These are phyloP conservation scores for Mobula birostris DNA, from an alignment of 2,113 vertebrate genomes.

Conservation along the genomic window DNA sequence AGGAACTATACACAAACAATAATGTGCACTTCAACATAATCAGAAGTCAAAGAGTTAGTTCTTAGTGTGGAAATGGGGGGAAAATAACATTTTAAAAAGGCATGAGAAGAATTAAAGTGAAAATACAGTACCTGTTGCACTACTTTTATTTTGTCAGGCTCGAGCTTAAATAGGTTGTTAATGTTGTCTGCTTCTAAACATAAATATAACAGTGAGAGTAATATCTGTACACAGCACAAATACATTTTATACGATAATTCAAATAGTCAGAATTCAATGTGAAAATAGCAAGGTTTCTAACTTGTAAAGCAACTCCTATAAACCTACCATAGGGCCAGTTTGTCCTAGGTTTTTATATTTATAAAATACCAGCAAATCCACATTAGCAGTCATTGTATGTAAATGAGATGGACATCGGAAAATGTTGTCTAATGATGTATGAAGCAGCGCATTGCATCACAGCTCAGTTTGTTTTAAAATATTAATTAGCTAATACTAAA, in stretches of 20 bases:
- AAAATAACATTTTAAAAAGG: not conserved
- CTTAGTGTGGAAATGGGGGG: not conserved
- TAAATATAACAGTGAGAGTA: not conserved
- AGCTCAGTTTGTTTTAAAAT: not conserved
- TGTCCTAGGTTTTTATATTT: too few species aligned
- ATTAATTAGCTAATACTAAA: not conserved
- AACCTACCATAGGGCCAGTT: not conserved
- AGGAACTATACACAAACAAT: not conserved
- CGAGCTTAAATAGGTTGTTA: slow-evolving; percentile 72
- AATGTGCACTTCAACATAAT: not conserved
- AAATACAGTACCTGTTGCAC: slow-evolving; percentile 69
- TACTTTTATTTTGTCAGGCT: slow-evolving; percentile 67
- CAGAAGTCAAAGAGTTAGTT: not conserved
- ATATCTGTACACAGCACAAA: not conserved
- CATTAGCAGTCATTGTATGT: not conserved
- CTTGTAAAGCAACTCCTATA: not conserved
- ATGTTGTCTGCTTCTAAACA: slow-evolving; percentile 62
- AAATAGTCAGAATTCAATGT: not conserved
- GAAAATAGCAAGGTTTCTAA: not conserved
- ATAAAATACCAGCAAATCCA: not conserved
- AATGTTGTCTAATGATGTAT: not conserved
- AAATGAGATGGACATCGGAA: not conserved
- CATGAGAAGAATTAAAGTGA: not conserved
- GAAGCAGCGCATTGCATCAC: not conserved
- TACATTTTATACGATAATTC: not conserved